These are phyloP conservation scores for Cyphomyrus discorhynchus DNA, from an alignment of 2,113 vertebrate species.

Conservation along the genomic window DNA sequence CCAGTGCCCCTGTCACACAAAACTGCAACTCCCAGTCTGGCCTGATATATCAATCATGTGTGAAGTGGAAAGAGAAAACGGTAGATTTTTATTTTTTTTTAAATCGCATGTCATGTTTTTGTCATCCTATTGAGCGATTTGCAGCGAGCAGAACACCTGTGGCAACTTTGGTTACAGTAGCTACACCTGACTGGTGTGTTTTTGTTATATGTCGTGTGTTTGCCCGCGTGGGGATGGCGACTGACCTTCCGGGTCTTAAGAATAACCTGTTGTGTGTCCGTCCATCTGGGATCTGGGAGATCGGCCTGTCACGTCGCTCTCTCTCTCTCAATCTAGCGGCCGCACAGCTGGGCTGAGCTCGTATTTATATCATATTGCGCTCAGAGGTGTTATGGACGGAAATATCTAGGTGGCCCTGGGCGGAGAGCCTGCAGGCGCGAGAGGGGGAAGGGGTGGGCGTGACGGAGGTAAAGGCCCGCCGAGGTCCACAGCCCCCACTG, in stretches of 20 bases:
- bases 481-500: not conserved
- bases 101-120: not conserved
- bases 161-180: not conserved
- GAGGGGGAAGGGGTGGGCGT: not conserved
- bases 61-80: not conserved
- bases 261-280: not conserved
- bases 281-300: not conserved
- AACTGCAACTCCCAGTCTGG: not conserved
- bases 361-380: not conserved
- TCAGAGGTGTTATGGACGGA: not conserved
- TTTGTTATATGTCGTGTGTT: not conserved
- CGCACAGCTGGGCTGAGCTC: not conserved
- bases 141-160: not conserved
- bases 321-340: not conserved
- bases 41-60: not conserved
- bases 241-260: not conserved
- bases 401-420: constrained; percentile 4
- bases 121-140: not conserved
- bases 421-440: not conserved
- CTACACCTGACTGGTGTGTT: not conserved
- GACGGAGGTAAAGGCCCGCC: not conserved
- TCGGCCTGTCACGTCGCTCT: not conserved
- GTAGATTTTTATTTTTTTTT: not conserved
- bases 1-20: not conserved
- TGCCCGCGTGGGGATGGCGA: not conserved